Conservation (phyloP, 2,888 invertebrate species). For the Amphimallon solstitiale region DNA sequence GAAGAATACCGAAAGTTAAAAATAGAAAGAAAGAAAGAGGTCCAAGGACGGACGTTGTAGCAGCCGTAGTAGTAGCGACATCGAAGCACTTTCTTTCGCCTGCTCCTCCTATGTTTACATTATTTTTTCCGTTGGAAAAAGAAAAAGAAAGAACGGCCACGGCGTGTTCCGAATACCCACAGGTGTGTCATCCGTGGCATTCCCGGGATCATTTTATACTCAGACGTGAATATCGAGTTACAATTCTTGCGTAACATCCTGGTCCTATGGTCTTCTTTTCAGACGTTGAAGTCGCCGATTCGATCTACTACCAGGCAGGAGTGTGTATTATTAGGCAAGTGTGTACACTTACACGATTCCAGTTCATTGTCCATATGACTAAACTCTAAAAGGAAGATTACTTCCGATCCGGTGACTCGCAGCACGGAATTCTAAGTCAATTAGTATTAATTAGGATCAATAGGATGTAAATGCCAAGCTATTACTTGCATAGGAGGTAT, state of each 20-base stretch:
- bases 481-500: too few relatives aligned
- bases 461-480: constrained; percentile 2
- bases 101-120: constrained; percentile 3
- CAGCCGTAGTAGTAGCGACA: too few relatives aligned
- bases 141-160: not conserved
- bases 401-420: constrained; percentile 18
- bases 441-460: constrained; percentile 15
- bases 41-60: constrained; percentile 23
- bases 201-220: constrained; percentile 26
- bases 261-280: constrained; percentile 10
- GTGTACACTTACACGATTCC: not conserved
- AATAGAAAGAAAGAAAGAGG: constrained; percentile 16
- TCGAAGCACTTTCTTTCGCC: constrained; percentile 20
- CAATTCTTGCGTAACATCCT: constrained; percentile 26
- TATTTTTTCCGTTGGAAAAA: constrained; percentile 16
- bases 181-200: constrained; percentile 26
- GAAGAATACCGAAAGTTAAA: constrained; percentile 1
- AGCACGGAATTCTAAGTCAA: constrained; percentile 12
- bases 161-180: constrained; percentile 20
- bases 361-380: constrained; percentile 16
- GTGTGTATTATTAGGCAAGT: not conserved
- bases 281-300: not conserved
- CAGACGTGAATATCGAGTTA: constrained; percentile 25
- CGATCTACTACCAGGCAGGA: not conserved
- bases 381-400: constrained; percentile 10